Conservation (phyloP, 2,113 vertebrate genomes). For the Carassius auratus region DNA sequence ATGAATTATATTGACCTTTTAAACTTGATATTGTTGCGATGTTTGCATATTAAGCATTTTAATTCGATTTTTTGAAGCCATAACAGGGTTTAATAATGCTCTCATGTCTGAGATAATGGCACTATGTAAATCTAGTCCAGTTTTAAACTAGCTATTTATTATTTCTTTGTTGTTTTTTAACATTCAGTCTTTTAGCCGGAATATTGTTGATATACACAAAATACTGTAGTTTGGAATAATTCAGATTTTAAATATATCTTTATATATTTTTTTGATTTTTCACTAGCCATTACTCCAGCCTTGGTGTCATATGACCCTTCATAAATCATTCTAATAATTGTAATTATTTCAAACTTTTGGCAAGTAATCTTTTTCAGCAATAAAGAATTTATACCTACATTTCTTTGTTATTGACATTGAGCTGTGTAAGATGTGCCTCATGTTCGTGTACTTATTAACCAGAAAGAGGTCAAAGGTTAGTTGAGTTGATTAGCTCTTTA, state of each 20-base stretch:
- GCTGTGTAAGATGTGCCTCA: conserved; percentile 30
- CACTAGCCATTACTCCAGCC: not conserved
- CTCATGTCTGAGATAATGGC: not conserved
- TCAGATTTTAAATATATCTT: too few relatives aligned
- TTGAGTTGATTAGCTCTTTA: conserved; percentile 61
- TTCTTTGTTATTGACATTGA: conserved; percentile 26
- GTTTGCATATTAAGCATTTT: conserved; percentile 1
- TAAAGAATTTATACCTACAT: not conserved
- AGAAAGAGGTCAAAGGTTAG: conserved; percentile 62
- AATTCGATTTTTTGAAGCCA: not conserved
- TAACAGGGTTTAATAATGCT: conserved; percentile 20
- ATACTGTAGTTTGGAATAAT: too few relatives aligned
- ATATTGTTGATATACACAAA: too few relatives aligned
- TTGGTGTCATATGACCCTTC: not conserved
- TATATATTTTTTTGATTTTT: not conserved
- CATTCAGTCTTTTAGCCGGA: too few relatives aligned
- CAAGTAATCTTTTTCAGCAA: not conserved
- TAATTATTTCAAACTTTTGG: not conserved
- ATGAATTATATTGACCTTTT: conserved; percentile 37
- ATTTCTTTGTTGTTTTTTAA: too few relatives aligned
- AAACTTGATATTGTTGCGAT: conserved; percentile 21
- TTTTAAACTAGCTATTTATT: too few relatives aligned
- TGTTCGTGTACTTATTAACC: conserved; percentile 61
- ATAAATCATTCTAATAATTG: not conserved
- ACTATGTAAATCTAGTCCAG: too few relatives aligned